Base-by-base conservation (phyloP, 1,140 invertebrate genomes). In the Apolygus lucorum region DNA sequence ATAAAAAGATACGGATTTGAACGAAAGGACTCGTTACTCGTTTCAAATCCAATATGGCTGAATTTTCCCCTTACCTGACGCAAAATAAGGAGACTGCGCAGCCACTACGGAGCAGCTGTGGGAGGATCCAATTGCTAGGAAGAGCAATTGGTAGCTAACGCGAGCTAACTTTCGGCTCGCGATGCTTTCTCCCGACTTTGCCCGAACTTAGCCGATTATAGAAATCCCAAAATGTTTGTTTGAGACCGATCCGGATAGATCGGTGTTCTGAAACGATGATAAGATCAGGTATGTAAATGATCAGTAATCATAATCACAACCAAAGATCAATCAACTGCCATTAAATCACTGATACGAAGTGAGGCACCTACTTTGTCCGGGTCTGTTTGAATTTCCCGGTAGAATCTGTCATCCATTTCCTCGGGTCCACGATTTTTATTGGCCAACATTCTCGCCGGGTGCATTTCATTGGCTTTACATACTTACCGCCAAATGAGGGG, bases 21-120 rank as follows among this genome's bases (percentile, higher is more conserved):
- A 59, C 54, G 54, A 17, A 21, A 4, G 68, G 71, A 72, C 69
- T 72, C 70, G 71, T 73, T 74, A 74, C 74, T 74, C 74, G 72
- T 73, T 69, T 74, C 71, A 73, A 67, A 72, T 73, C 70, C 74
- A 75, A 75, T 73, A 75, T 75, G 74, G 74, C 72, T 72, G 74
- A 74, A 71, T 69, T 21, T 11, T 75, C 74, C 73, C 74, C 70
- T 71, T 72, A 69, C 71, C 73, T 68, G 73, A 74, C 71, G 71
- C 71, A 71, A 74, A 75, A 74, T 74, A 72, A 59, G 71, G 68
- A 69, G 69, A 70, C 63, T 72, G 74, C 74, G 74, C 74, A 74
- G 73, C 71, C 68, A 67, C 25, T 27, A 21, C n/a, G 24, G 70
- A n/a, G 54, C 54, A 59, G 54, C 54, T 59, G 54, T 14, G 54